Conservation (phyloP, 1,140 invertebrate genomes). For the Anoplolepis gracilipes region DNA sequence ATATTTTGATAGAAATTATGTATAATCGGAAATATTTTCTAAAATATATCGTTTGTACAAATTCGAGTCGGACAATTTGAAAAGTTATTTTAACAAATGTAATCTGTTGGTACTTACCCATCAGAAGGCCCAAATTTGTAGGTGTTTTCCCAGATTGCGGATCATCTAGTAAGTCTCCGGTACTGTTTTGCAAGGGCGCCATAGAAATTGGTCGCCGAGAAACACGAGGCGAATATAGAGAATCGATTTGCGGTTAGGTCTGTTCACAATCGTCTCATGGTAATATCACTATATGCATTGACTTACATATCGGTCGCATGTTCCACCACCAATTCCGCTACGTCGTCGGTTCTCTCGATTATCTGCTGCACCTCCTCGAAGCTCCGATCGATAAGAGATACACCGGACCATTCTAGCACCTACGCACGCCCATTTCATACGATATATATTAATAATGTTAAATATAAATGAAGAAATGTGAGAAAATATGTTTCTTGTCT, state of each 20-base stretch:
- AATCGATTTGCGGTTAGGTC: conserved; percentile 40
- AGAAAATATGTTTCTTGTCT: background rate
- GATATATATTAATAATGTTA: conserved; percentile 2
- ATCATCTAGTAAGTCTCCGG: conserved; percentile 86
- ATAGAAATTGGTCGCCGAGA: conserved; percentile 40
- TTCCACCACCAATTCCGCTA: conserved; percentile 93
- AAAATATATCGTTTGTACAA: background rate
- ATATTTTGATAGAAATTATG: background rate
- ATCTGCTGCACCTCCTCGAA: conserved; percentile 94
- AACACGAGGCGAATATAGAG: conserved; percentile 13
- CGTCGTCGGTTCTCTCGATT: conserved; percentile 93
- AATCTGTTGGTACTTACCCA: conserved; percentile 80
- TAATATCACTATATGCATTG: conserved; percentile 24
- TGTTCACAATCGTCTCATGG: background rate
- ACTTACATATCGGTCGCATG: conserved; percentile 90
- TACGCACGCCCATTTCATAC: conserved; percentile 70
- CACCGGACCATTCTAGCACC: conserved; percentile 94
- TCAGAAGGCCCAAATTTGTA: conserved; percentile 83
- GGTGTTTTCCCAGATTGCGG: conserved; percentile 83
- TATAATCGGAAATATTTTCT: background rate
- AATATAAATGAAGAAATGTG: background rate
- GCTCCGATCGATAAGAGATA: conserved; percentile 94
- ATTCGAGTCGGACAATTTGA: background rate
- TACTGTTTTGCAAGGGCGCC: conserved; percentile 81
- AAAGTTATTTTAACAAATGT: background rate